Evolutionary conservation across 1,140 invertebrate species (phyloP).

Genomic region (Tetramorium parvispinum): DNA sequence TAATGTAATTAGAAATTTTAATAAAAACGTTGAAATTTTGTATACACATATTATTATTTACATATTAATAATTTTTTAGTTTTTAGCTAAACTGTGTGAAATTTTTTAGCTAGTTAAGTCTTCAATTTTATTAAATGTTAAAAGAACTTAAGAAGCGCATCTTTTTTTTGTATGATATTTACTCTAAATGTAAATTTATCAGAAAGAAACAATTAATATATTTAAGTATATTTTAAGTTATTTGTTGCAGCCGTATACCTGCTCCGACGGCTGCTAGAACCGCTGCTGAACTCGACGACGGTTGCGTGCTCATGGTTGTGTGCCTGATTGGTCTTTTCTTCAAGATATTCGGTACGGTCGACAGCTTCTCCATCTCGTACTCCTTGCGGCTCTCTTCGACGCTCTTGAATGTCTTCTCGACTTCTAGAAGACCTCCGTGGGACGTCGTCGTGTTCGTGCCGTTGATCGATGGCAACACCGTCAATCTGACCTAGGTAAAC

Average conservation of each 20-base stretch:
- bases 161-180: background rate
- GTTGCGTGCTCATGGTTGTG: constrained; percentile 67
- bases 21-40: background rate
- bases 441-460: constrained; percentile 90
- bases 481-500: constrained; percentile 88
- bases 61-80: background rate
- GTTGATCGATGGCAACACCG: constrained; percentile 89
- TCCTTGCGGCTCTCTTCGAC: constrained; percentile 88
- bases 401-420: constrained; percentile 89
- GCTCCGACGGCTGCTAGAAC: constrained; percentile 91
- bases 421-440: constrained; percentile 91
- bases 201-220: background rate
- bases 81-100: background rate
- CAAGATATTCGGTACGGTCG: constrained; percentile 71
- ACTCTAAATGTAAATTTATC: background rate
- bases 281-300: constrained; percentile 86
- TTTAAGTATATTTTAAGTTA: background rate
- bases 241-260: constrained; percentile 56
- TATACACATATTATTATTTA: constrained; percentile 7
- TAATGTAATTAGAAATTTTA: background rate
- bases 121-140: background rate
- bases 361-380: constrained; percentile 82
- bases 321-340: constrained; percentile 78
- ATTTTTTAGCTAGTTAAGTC: too few species aligned
- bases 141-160: background rate